Base-by-base conservation (phyloP, 2,888 invertebrate genomes). In the Spodoptera picta region DNA sequence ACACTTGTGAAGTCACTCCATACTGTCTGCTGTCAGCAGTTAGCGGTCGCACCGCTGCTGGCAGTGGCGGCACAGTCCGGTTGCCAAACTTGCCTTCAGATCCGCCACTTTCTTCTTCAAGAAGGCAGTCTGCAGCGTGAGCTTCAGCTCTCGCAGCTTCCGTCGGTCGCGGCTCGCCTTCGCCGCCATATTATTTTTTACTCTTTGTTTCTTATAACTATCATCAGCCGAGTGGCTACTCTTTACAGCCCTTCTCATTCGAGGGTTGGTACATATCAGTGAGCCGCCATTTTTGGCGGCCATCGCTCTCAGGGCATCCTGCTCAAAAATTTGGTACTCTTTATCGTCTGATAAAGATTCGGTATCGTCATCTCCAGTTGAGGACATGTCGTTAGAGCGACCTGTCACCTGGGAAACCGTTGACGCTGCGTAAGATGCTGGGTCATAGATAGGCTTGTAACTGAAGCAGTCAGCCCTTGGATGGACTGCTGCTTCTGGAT, bases 161-260 rank as follows among this genome's bases (percentile, higher is more conserved):
- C 99, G 95, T 1, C 98, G 96, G 84, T 99, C 99, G 12, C 99
- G 95, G 0, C 98, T 98, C 75, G 98, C 95, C 87, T 99, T 99
- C 0, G 99, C 99, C 0, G 99, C 99, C 72, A 97, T 98, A 88
- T 99, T 99, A 88, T 99, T 99, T 86, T 98, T 98, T 73, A 97
- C 96, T 3, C 99, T 93, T 57, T 98, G 96, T 84, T 98, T 98
- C 95, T 97, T 97, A 85, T 99, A 99, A 0, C 97, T 96, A 86
- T 98, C 98, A 81, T 97, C 88, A 95, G 60, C 90, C 88, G 81
- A 72, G 60, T 86, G 81, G 43, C 73, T 82, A 0, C 85, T 82
- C 56, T 91, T 91, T 11, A 93, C 92, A 0, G 93, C 95, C 64
- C 96, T 91, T n/a, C 97, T 92, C 97, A 97, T 97, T 79, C 97